phyloP scores from a whole-genome alignment of 2,888 invertebrate species.

The Chymomyza caudatula region DNA sequence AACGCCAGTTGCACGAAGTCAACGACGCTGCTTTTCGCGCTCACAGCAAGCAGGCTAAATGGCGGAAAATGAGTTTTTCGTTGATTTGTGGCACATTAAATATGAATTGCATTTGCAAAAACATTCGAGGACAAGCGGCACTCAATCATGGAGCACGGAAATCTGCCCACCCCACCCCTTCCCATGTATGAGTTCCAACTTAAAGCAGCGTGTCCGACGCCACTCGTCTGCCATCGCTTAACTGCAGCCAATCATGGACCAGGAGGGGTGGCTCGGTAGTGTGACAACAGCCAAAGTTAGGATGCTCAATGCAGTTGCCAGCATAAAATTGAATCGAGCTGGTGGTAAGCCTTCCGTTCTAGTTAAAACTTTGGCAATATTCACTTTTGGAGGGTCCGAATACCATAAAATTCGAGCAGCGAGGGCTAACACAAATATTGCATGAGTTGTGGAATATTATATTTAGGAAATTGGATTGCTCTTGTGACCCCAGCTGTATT shows the following conservation, averaged over 20 bases:
- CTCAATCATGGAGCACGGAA: not conserved
- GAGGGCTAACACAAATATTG: not conserved
- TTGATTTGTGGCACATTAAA: constrained; percentile 12
- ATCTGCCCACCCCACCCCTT: not conserved
- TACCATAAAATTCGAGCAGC: not conserved
- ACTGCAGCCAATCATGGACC: not conserved
- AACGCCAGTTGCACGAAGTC: not conserved
- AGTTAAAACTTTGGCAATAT: constrained; percentile 15
- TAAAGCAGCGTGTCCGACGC: not conserved
- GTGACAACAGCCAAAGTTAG: not conserved
- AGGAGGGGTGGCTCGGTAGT: not conserved
- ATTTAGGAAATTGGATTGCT: not conserved
- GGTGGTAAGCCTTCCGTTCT: constrained; percentile 10
- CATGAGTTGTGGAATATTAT: not conserved
- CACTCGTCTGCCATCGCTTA: not conserved
- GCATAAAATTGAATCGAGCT: not conserved
- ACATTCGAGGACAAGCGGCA: constrained; percentile 3
- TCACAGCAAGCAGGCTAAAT: constrained; percentile 5
- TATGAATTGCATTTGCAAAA: constrained; percentile 9
- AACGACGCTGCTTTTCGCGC: not conserved
- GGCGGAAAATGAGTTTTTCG: constrained; percentile 16
- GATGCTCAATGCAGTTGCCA: not conserved
- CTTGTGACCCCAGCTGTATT: not conserved
- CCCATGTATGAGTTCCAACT: not conserved
- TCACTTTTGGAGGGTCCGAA: not conserved